Base-by-base conservation (phyloP, 2,888 invertebrate genomes). In the Kryphioiulus occultus region DNA sequence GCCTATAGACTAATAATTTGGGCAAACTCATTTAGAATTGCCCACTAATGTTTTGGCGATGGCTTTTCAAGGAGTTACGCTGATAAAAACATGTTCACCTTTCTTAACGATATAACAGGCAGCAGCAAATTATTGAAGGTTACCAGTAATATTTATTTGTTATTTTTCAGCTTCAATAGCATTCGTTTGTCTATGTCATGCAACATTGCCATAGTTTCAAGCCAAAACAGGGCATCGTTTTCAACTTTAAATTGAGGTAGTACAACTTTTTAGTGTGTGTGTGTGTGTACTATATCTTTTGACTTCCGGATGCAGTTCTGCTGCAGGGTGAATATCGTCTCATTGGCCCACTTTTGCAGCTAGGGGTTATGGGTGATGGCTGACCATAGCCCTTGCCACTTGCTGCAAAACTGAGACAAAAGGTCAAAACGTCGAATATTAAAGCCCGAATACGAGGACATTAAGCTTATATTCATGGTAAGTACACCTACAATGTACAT, bases 311-410 rank as follows among this genome's bases (percentile, higher is more conserved):
- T 68, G 59, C 22, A 68, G 59, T 26, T 68, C 4, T 22, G 59
- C 59, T 68, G n/a, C 59, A 68, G 22, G 59, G 59, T 12, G 22
- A 22, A 68, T 68, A 68, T 68, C 4, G 59, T 68, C 59, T 68
- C 59, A 68, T 68, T 68, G 59, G 59, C 59, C 59, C 59, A 68
- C 22, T 68, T 68, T 68, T 68, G 22, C 59, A 68, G 5, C 59
- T 68, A 68, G 59, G 59, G 59, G 59, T 68, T 68, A 68, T 68
- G 59, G 59, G 59, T 68, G 59, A 68, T 68, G 59, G 59, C 59
- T 68, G 59, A 68, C 59, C 59, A 68, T 68, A 68, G 59, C 59
- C 59, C 59, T 10, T 68, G 59, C 59, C 59, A 68, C 22, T 68
- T 68, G 59, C 22, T 26, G 59, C n/a, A 68, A 3, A 68, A 68